Evolutionary conservation across 2,888 invertebrate genomes (phyloP), one percentile per base, ranked within the genome.

Genomic region (Hylaea fasciaria): DNA sequence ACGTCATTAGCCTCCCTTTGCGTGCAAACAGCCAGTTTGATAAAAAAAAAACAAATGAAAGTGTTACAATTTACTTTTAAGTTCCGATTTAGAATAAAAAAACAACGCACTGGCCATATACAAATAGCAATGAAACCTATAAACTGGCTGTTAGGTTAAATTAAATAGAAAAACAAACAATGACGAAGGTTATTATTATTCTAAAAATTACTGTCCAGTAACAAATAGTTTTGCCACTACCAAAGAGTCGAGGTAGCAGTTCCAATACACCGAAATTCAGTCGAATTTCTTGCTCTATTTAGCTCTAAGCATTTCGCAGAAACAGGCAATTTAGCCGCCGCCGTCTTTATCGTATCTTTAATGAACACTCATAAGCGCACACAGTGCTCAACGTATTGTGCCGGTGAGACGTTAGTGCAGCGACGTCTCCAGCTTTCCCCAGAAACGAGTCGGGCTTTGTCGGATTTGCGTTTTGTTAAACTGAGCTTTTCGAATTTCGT

Each of bases 331-430:
- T 86, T 83, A 85, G 78, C 74, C 82, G 64, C 82, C 85, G 82
- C 81, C 87, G 90, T 88, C 90, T 89, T 91, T 89, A 90, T 89
- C 86, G 89, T 91, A 91, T 91, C 91, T 91, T 89, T 90, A 90
- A 90, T 87, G 91, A 90, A 92, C 91, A 92, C 86, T 91, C 91
- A 86, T 89, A 91, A 91, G 87, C 89, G 82, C 77, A 77, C 74
- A 76, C 81, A 81, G 82, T 85, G 81, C 83, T 90, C 87, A 87
- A 78, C 81, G 84, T 85, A 87, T 86, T 87, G 89, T 84, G 81
- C 78, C 64, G 76, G 73, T 47, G 55, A 75, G 74, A 76, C 78
- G 53, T 57, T 64, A 63, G 56, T 57, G 56, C 55, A 68, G 67
- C 74, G 70, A 70, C 72, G 70, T 70, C 66, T 69, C 64, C 53